Evolutionary conservation across 2,888 invertebrate species (phyloP).

Genomic region (Prosopocoilus inquinatus): DNA sequence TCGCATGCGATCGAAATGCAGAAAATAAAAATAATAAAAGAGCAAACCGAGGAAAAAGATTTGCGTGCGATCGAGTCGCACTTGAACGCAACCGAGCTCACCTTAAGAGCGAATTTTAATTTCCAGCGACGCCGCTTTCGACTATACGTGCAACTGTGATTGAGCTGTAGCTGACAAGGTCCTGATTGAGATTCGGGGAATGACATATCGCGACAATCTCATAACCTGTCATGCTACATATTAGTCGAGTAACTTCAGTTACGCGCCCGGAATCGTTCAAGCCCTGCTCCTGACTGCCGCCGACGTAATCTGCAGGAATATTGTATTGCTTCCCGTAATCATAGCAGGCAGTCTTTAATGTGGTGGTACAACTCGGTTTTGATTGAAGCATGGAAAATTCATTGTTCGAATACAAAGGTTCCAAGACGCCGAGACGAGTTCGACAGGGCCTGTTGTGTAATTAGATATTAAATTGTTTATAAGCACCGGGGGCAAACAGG

Average conservation of each 20-base stretch:
- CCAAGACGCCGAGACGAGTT: conserved; percentile 10
- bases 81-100: not conserved
- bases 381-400: conserved; percentile 21
- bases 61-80: too few species aligned
- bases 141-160: conserved; percentile 24
- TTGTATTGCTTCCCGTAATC: conserved; percentile 22
- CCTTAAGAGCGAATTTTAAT: conserved; percentile 3
- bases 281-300: conserved; percentile 20
- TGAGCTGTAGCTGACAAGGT: conserved; percentile 37
- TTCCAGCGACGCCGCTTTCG: not conserved
- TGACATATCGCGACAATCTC: conserved; percentile 42
- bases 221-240: conserved; percentile 40
- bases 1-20: too few species aligned
- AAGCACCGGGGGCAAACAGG: not conserved
- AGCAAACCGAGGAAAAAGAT: too few species aligned
- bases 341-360: conserved; percentile 22
- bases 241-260: conserved; percentile 37
- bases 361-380: conserved; percentile 20
- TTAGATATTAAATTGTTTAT: conserved; percentile 12
- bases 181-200: conserved; percentile 40
- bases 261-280: conserved; percentile 20
- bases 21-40: too few species aligned
- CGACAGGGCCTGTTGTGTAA: conserved; percentile 7
- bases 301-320: conserved; percentile 14
- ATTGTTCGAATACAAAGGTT: conserved; percentile 11